Base-by-base conservation (phyloP, 1,140 invertebrate genomes). In the Coenobita brevimanus region DNA sequence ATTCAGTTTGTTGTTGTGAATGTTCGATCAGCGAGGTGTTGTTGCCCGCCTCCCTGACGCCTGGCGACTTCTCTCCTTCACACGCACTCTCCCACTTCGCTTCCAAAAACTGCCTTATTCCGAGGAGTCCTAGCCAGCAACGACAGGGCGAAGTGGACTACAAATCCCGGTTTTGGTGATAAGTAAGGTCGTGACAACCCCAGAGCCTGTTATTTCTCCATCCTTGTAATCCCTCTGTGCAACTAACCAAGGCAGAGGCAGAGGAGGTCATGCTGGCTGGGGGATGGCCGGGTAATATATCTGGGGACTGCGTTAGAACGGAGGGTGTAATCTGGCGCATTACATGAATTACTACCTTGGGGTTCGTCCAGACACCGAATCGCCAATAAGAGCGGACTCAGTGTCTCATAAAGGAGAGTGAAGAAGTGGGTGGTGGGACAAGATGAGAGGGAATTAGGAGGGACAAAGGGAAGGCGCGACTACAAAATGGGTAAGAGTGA, bases 21-120 rank as follows among this genome's bases (percentile, higher is more conserved):
- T 83, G 69, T 73, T 83, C 82, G 43, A 46, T 83, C 82, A 73
- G 50, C 50, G 21, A n/a, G n/a, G n/a, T n/a, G n/a, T n/a, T n/a
- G n/a, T n/a, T n/a, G 30, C n/a, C 21, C 30, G 24, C 8, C 67
- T 2, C 41, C 4, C 67, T 71, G 67, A 71, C 67, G 67, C 4
- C 67, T 71, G 24, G 36, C n/a, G n/a, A n/a, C n/a, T n/a, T n/a
- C n/a, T n/a, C n/a, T n/a, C n/a, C n/a, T n/a, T n/a, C n/a, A n/a
- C n/a, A n/a, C n/a, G n/a, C n/a, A n/a, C n/a, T n/a, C n/a, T n/a
- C n/a, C n/a, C n/a, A n/a, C n/a, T n/a, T n/a, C n/a, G n/a, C n/a
- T n/a, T n/a, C n/a, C n/a, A n/a, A n/a, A n/a, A n/a, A n/a, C n/a
- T n/a, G n/a, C n/a, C n/a, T n/a, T n/a, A n/a, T n/a, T n/a, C n/a